A percentile compares a stretch with the other conserved stretches of the same genome.
Conservation (phyloP, 1,140 invertebrate species). For the Anoplophora glabripennis region DNA sequence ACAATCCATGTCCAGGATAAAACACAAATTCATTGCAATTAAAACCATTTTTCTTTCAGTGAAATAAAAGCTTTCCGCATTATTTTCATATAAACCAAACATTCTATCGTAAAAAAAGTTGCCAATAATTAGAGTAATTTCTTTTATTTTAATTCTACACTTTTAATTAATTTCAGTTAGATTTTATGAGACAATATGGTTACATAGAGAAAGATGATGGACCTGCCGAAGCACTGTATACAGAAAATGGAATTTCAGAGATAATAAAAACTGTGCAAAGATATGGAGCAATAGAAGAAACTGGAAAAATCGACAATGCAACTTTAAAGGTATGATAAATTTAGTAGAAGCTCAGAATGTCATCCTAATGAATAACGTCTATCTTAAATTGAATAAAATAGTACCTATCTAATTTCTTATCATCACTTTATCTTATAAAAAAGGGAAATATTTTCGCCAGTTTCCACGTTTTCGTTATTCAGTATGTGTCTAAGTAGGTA, state of each 20-base stretch:
- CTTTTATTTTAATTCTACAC: too few relatives aligned
- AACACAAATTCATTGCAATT: too few relatives aligned
- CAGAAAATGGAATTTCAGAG: slow-evolving; percentile 56
- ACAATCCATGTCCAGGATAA: too few relatives aligned
- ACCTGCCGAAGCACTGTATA: slow-evolving; percentile 57
- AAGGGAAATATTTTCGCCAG: not conserved
- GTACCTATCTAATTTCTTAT: not conserved
- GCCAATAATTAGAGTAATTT: too few relatives aligned
- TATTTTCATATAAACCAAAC: too few relatives aligned
- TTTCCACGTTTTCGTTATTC: too few relatives aligned
- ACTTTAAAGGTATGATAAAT: slow-evolving; percentile 56
- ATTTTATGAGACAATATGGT: slow-evolving; percentile 63
- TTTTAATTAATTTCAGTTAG: slow-evolving; percentile 57
- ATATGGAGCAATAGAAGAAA: slow-evolving; percentile 63
- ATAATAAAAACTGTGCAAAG: slow-evolving; percentile 63
- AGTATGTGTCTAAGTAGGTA: too few relatives aligned
- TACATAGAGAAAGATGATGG: slow-evolving; percentile 53
- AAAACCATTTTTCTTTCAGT: too few relatives aligned
- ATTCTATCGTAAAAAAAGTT: too few relatives aligned
- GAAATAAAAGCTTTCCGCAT: too few relatives aligned
- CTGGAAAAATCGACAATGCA: slow-evolving; percentile 59
- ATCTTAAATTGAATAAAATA: not conserved
- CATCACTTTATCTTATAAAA: not conserved
- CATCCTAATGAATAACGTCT: not conserved
- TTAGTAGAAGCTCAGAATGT: not conserved